phyloP scores from a whole-genome alignment of 2,113 vertebrate genomes.

The Festucalex cinctus region DNA sequence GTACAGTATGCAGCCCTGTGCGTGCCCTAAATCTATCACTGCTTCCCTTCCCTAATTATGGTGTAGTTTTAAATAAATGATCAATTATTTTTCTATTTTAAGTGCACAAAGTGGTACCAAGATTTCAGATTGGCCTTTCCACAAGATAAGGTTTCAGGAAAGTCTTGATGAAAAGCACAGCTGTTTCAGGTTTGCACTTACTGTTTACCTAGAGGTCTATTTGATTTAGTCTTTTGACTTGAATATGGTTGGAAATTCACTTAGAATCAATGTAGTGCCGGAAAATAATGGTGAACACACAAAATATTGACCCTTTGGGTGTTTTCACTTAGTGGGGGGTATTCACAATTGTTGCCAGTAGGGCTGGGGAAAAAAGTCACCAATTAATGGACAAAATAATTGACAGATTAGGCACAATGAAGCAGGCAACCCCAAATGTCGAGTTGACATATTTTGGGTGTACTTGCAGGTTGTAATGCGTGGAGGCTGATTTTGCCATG shows the following conservation, averaged over 20 bases:
- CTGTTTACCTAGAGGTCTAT: slow-evolving; percentile 28
- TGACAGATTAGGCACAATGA: slow-evolving; percentile 24
- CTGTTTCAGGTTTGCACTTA: slow-evolving; percentile 35
- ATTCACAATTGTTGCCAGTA: no score
- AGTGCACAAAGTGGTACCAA: slow-evolving; percentile 2
- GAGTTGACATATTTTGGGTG: not conserved
- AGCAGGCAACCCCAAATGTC: slow-evolving; percentile 17
- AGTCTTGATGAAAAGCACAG: slow-evolving; percentile 15
- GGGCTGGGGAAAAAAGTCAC: not conserved
- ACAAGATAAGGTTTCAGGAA: slow-evolving; percentile 6
- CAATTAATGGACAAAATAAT: slow-evolving; percentile 31
- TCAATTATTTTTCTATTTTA: not conserved
- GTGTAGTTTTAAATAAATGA: not conserved
- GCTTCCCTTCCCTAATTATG: not conserved
- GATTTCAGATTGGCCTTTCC: slow-evolving; percentile 3
- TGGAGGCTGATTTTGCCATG: no score
- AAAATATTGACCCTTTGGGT: no score
- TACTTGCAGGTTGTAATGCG: no score
- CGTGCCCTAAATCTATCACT: slow-evolving; percentile 4
- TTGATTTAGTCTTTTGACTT: slow-evolving; percentile 36
- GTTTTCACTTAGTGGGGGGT: no score
- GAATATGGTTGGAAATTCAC: slow-evolving; percentile 47
- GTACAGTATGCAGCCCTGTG: slow-evolving; percentile 1
- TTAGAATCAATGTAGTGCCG: slow-evolving; percentile 42
- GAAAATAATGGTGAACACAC: no score